Evolutionary conservation across 2,888 invertebrate genomes (phyloP).

Genomic region (Idaea dimidiata): DNA sequence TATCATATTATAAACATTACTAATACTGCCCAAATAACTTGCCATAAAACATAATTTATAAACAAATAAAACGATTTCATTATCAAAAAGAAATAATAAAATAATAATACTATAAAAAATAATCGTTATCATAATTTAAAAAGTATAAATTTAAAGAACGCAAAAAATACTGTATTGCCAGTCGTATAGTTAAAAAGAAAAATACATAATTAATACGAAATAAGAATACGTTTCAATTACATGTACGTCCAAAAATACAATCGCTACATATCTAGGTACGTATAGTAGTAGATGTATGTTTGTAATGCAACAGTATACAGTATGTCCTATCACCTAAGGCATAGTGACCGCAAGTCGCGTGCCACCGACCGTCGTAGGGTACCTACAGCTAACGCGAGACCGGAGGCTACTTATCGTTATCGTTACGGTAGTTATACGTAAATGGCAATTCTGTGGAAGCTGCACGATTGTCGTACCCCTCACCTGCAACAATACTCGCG

Average conservation of each 20-base stretch:
- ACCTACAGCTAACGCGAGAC: slow-evolving; percentile 21
- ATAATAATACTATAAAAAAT: slow-evolving; percentile 58
- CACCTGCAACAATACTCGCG: no score
- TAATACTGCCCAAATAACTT: slow-evolving; percentile 75
- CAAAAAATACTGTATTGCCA: slow-evolving; percentile 67
- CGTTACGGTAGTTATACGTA: slow-evolving; percentile 54
- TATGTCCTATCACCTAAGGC: slow-evolving; percentile 63
- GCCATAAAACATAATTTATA: slow-evolving; percentile 39
- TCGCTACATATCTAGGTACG: slow-evolving; percentile 57
- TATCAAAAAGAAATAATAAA: slow-evolving; percentile 45
- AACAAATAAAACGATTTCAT: slow-evolving; percentile 28
- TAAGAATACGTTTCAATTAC: slow-evolving; percentile 58
- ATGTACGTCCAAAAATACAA: slow-evolving; percentile 67
- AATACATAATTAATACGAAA: slow-evolving; percentile 50
- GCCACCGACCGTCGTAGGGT: slow-evolving; percentile 20
- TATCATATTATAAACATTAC: slow-evolving; percentile 44
- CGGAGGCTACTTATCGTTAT: slow-evolving; percentile 41
- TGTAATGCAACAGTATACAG: slow-evolving; percentile 64
- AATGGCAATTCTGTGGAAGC: slow-evolving; percentile 77
- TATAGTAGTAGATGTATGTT: slow-evolving; percentile 46
- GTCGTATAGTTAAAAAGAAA: slow-evolving; percentile 48
- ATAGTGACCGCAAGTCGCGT: slow-evolving; percentile 30
- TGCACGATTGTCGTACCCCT: slow-evolving; percentile 47
- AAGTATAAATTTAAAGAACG: slow-evolving; percentile 26
- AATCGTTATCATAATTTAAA: slow-evolving; percentile 35